A percentile compares a stretch with the other conserved stretches of the same genome.
Evolutionary conservation across 2,888 invertebrate genomes (phyloP).

Genomic region (Dasysyrphus tricinctus): DNA sequence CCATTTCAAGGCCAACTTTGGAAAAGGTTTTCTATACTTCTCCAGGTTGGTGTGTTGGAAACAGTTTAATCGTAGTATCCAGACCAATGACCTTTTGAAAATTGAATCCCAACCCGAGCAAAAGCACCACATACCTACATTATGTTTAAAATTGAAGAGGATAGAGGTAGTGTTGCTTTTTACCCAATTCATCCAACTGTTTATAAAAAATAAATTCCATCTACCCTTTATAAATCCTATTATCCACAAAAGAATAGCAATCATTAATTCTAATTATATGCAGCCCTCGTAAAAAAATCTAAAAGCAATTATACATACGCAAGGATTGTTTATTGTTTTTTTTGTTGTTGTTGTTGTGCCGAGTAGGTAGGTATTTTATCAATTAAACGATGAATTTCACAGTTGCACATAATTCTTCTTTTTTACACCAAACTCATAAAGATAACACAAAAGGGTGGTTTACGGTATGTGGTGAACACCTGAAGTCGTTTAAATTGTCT

Average conservation of each 20-base stretch:
- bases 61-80: too few species aligned
- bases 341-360: slow-evolving; percentile 10
- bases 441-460: slow-evolving; percentile 64
- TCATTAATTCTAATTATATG: slow-evolving; percentile 67
- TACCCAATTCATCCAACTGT: background rate
- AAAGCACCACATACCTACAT: too few species aligned
- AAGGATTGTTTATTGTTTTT: slow-evolving; percentile 56
- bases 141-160: too few species aligned
- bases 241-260: slow-evolving; percentile 17
- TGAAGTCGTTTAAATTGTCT: slow-evolving; percentile 73
- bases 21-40: too few species aligned
- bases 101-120: too few species aligned
- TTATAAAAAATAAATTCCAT: slow-evolving; percentile 11
- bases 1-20: too few species aligned
- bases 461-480: slow-evolving; percentile 69
- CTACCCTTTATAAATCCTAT: slow-evolving; percentile 44
- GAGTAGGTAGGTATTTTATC: slow-evolving; percentile 50
- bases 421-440: slow-evolving; percentile 71
- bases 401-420: slow-evolving; percentile 74
- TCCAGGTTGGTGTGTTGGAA: too few species aligned
- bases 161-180: too few species aligned
- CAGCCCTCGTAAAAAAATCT: slow-evolving; percentile 51
- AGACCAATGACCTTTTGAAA: too few species aligned
- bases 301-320: slow-evolving; percentile 55
- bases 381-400: slow-evolving; percentile 76